Conservation (phyloP, 2,797 vertebrate species). For the Clangula hyemalis region DNA sequence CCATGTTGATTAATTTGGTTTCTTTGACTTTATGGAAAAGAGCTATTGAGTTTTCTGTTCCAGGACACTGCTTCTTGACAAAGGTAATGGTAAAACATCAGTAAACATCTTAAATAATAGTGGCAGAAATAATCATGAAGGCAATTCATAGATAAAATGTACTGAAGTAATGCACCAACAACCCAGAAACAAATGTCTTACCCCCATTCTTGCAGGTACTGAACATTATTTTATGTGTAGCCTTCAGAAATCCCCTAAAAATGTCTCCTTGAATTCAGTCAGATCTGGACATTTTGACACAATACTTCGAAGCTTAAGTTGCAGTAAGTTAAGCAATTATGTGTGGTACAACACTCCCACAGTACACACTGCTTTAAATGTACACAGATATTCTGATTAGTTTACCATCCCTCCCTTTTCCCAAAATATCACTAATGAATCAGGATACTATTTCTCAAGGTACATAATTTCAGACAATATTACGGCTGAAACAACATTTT, state of each 20-base stretch:
- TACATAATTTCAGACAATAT: background rate
- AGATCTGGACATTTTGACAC: background rate
- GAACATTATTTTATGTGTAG: background rate
- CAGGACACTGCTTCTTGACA: background rate
- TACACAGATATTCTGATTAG: background rate
- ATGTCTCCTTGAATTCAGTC: background rate
- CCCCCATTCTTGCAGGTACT: background rate
- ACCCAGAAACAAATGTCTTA: background rate
- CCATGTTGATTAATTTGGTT: conserved; percentile 5
- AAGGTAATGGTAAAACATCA: background rate
- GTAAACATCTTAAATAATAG: conserved; percentile 4
- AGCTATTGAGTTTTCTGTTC: conserved; percentile 31
- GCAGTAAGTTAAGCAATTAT: background rate
- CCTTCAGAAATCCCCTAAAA: background rate
- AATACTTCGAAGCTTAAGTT: background rate
- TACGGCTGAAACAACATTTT: background rate
- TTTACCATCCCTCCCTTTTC: background rate
- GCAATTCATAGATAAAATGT: background rate
- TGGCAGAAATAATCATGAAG: background rate
- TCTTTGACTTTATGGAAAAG: conserved; percentile 15
- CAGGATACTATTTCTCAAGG: background rate
- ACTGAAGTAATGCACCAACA: background rate
- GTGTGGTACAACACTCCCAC: background rate
- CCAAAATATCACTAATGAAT: conserved; percentile 9
- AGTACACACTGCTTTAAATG: background rate